Evolutionary conservation across 2,888 invertebrate genomes (phyloP), one percentile per base, ranked within the genome.

Genomic region (Alcis repandata): DNA sequence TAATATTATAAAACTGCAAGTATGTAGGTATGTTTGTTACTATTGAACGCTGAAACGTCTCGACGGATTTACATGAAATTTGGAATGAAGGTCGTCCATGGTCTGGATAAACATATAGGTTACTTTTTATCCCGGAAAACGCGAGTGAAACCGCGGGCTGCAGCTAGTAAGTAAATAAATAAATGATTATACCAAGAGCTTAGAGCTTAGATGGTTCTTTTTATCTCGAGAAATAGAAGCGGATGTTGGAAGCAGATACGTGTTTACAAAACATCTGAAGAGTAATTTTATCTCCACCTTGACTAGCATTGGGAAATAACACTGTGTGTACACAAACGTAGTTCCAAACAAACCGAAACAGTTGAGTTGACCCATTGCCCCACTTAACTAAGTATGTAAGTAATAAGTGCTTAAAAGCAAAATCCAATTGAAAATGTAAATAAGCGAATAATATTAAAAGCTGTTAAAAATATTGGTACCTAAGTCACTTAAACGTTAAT

Each of bases 401-500:
- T 45, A 33, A 56, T 33, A 45, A 56, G 10, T 13, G n/a, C 27
- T 58, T 49, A 19, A 49, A 45, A 58, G 48, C 38, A 48, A 58
- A 40, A 20, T 36, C 20, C 22, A 36, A 59, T 49, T 59, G 32
- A 63, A 65, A 65, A 53, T 51, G 54, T 59, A 51, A 58, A 67
- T 61, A 46, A 63, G 52, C 53, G 54, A 41, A 20, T 40, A 46
- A 32, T 60, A 67, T 71, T 59, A 52, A 62, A 62, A 60, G 38
- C 20, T 17, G 6, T 49, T 52, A 69, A 63, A 66, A 69, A 67
- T 63, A 69, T 69, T 64, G 60, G 69, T 59, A n/a, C n/a, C n/a
- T n/a, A 59, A 48, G 49, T 3, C 43, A 49, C 49, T 27, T 49
- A 33, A 10, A 3, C 17, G 33, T 27, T 19, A 33, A n/a, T n/a